Evolutionary conservation across 2,113 vertebrate genomes (phyloP).

Genomic region (Abramis brama): DNA sequence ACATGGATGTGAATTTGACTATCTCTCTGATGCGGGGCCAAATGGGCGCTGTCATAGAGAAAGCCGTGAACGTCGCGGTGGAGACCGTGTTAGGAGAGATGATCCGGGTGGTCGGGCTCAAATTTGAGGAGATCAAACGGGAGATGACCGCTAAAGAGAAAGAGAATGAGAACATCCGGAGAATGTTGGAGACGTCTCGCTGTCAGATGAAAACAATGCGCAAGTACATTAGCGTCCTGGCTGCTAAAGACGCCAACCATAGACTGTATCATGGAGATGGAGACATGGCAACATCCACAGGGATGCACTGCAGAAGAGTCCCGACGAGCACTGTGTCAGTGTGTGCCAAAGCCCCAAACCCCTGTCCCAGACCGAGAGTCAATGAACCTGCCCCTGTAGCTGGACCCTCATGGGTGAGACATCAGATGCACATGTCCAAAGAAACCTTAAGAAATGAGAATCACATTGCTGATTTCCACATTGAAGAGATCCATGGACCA

Average conservation of each 20-base stretch:
- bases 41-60: slow-evolving; percentile 78
- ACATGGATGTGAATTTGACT: slow-evolving; percentile 79
- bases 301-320: slow-evolving; percentile 13
- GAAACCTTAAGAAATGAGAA: slow-evolving; percentile 33
- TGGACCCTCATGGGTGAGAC: slow-evolving; percentile 36
- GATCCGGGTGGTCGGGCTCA: slow-evolving; percentile 77
- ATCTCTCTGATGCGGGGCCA: slow-evolving; percentile 79
- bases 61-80: slow-evolving; percentile 77
- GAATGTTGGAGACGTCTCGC: slow-evolving; percentile 67
- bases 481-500: slow-evolving; percentile 40
- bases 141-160: slow-evolving; percentile 74
- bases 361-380: slow-evolving; percentile 26
- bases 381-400: not conserved
- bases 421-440: slow-evolving; percentile 14
- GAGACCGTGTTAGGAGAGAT: slow-evolving; percentile 80
- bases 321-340: slow-evolving; percentile 32
- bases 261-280: not conserved
- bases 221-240: slow-evolving; percentile 56
- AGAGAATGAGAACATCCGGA: slow-evolving; percentile 75
- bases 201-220: slow-evolving; percentile 62
- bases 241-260: slow-evolving; percentile 49
- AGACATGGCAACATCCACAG: not conserved
- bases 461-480: slow-evolving; percentile 17
- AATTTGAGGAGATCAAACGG: slow-evolving; percentile 77
- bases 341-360: not conserved